Evolutionary conservation across 2,888 invertebrate species (phyloP), one percentile per base, ranked within the genome.

Genomic region (Formica aserva): DNA sequence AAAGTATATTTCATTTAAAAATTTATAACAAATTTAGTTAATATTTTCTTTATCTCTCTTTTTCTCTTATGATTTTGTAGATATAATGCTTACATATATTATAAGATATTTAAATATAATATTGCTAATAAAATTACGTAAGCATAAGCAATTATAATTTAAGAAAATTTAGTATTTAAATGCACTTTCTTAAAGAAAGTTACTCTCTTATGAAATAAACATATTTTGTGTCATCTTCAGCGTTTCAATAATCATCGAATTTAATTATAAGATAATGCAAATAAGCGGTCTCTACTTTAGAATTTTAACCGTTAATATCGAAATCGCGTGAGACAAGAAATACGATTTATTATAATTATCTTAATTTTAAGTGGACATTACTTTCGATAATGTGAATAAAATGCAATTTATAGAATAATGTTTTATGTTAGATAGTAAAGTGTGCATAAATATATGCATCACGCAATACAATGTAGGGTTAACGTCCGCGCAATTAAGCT

Each of bases 221-320:
- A 41, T 38, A 57, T 57, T 18, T 5, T 41, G 38, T 6, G n/a
- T n/a, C n/a, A 41, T 11, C 26, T 38, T 15, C 8, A 55, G 3
- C 22, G 18, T 55, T 22, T 22, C 65, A 13, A 60, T 60, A 60
- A 26, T 80, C 80, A 55, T 83, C 83, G 72, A 82, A 88, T 72
- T 86, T 83, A 80, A 86, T 86, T 82, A 67, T 22, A 15, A 48
- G 9, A 65, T 74, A 66, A 83, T 80, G 77, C 38, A 65, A 82
- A 69, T 55, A 72, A 57, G 18, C 69, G 72, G 52, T 72, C 48
- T 72, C 45, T 60, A 35, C 60, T 60, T 32, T 22, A 4, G 55
- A 83, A 75, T 35, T 77, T 83, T 60, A 52, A 57, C 60, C 32
- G 69, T 63, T 81, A 82, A 63, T 26, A 72, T 76, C 57, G 72